Base-by-base conservation (phyloP, 2,113 vertebrate species). In the Progne subis region DNA sequence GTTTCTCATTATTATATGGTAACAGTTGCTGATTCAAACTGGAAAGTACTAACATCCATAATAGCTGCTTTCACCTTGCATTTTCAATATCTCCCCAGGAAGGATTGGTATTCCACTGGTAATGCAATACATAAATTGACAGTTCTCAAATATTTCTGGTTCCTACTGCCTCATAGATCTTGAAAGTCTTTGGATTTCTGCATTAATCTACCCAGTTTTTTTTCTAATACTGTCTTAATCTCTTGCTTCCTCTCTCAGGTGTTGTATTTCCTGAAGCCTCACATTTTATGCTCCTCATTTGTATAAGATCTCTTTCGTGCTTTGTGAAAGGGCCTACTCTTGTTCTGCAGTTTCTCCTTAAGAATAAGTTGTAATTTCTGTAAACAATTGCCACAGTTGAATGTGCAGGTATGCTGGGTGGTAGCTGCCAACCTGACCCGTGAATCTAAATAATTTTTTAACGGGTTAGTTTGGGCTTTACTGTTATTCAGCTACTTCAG, bases 121-220 rank as follows among this genome's bases (percentile, higher is more conserved):
- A 88, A 88, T 67, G 68, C 46, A 76, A 46, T 81, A 92, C 80
- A 77, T 83, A 96, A 94, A 90, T 64, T 82, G 85, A n/a, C 52
- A 52, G 11, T 85, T 95, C 93, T 71, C 82, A 92, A 43, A 55
- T 90, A 65, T 61, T 90, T 83, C 68, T 90, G 59, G 14, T 94
- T 90, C 49, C 88, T 88, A 9, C 31, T 86, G 80, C 71, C 63
- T 65, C 50, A 65, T 37, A 92, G 79, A 86, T 92, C 63, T 68
- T 93, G 26, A 31, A 20, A n/a, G 37, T 76, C 59, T 95, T 88
- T 72, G 50, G 41, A 69, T 86, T 90, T 94, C 63, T 88, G 80
- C 53, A 77, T 88, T 86, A 88, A 80, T 94, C 63, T 88, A 43
- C 76, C 88, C 34, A 74, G 16, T 0, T 72, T 82, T 77, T 77